Conservation (phyloP, 1,140 invertebrate genomes). For the Phymorhynchus buccinoides region DNA sequence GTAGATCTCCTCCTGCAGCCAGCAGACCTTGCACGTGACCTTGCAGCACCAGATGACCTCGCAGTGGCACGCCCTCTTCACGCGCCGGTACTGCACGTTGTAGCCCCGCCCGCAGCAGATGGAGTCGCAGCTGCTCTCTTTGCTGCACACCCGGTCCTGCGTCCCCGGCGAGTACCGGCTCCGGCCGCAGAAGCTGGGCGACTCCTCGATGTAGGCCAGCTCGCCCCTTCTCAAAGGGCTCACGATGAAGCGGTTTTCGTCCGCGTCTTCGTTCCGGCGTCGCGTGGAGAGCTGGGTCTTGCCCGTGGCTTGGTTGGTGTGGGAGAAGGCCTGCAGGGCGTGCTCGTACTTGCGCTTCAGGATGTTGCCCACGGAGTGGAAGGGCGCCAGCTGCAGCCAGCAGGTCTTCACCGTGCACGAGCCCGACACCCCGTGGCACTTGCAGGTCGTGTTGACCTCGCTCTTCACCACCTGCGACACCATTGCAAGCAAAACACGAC, state of each 20-base stretch:
- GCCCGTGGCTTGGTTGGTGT: constrained; percentile 63
- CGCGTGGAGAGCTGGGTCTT: constrained; percentile 49
- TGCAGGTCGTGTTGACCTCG: constrained; percentile 78
- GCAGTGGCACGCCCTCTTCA: constrained; percentile 63
- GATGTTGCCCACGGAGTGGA: constrained; percentile 85
- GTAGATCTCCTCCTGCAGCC: constrained; percentile 63
- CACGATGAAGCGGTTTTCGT: neutral
- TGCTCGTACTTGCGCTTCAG: constrained; percentile 87
- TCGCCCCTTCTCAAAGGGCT: constrained; percentile 86
- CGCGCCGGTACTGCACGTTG: constrained; percentile 59
- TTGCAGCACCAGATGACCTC: constrained; percentile 70
- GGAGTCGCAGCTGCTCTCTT: constrained; percentile 72
- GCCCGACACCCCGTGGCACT: constrained; percentile 96
- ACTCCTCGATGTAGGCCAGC: constrained; percentile 88
- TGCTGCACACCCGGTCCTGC: constrained; percentile 71
- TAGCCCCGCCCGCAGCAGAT: constrained; percentile 75
- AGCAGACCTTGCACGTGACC: constrained; percentile 67
- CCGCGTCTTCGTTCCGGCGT: neutral
- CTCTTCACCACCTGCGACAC: constrained; percentile 65
- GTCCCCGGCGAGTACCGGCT: constrained; percentile 66
- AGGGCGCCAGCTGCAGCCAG: constrained; percentile 91
- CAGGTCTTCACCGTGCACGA: constrained; percentile 95
- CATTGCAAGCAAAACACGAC: too few species aligned
- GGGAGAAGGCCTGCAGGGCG: constrained; percentile 80
- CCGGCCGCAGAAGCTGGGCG: constrained; percentile 89